phyloP scores from a whole-genome alignment of 1,140 invertebrate genomes.

The Conus ventricosus region DNA sequence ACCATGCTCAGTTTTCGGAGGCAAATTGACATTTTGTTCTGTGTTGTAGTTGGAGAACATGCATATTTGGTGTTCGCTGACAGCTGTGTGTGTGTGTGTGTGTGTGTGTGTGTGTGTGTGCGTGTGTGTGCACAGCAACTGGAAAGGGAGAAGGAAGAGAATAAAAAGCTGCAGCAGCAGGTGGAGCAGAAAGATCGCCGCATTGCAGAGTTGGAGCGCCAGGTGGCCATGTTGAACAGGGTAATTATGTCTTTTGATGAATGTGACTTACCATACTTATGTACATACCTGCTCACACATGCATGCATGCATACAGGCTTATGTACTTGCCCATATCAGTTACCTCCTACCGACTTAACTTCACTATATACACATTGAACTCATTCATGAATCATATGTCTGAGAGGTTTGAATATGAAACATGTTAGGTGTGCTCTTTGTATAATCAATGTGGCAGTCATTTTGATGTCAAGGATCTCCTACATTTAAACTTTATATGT shows the following conservation, averaged over 20 bases:
- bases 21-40: too few relatives aligned
- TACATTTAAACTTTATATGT: too few relatives aligned
- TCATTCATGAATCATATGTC: too few relatives aligned
- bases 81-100: conserved; percentile 10
- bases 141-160: conserved; percentile 78
- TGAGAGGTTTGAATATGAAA: too few relatives aligned
- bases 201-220: conserved; percentile 77
- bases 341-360: too few relatives aligned
- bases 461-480: too few relatives aligned
- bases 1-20: too few relatives aligned
- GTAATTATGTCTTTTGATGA: conserved; percentile 41
- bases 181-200: conserved; percentile 78
- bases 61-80: too few relatives aligned
- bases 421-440: too few relatives aligned
- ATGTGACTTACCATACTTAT: not conserved
- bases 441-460: too few relatives aligned
- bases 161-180: conserved; percentile 76
- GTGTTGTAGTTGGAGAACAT: too few relatives aligned
- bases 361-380: too few relatives aligned
- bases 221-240: conserved; percentile 67
- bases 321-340: not conserved
- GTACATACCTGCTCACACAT: not conserved
- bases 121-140: conserved; percentile 68
- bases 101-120: conserved; percentile 17
- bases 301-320: not conserved